Base-by-base conservation (phyloP, 2,888 invertebrate species). In the Tethea ocularis region DNA sequence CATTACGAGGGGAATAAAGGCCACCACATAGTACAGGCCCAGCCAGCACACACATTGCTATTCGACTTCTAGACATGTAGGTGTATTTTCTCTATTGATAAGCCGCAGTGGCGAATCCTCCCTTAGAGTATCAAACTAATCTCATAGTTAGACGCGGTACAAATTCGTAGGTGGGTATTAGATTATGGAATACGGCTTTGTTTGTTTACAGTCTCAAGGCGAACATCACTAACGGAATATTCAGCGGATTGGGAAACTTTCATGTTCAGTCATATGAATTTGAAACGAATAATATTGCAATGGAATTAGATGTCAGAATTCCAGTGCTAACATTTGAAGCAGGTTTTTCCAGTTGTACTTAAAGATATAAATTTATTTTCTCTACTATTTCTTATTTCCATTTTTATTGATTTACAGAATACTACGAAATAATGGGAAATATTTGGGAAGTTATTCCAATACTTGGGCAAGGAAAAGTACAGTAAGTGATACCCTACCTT, bases 381-480 rank as follows among this genome's bases (percentile, higher is more conserved):
- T 8, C 26, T 2, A 23, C 2, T 17, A 15, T 29, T 52, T 20
- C 24, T 13, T 33, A 36, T 6, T 36, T 54, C 33, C 11, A 20
- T 33, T 10, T 36, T 11, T 11, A 54, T 54, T 54, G 10, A 15
- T 54, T 33, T 51, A 24, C 77, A 89, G 89, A 83, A 20, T 59
- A 74, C 58, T 89, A 88, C 46, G 71, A 82, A 55, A 69, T 89
- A 69, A 59, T 72, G 10, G 88, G 88, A 20, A 68, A 67, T 59
- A 63, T 87, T 46, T 73, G 63, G 51, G 70, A 76, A n/a, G 70
- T 67, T 5, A 41, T 88, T 11, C 84, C 85, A 0, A 53, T 88
- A 23, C 58, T 66, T 33, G 88, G 88, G 26, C 58, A 71, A 38
- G 89, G 89, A 23, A 62, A 55, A 53, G 61, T 83, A 17, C 63